Base-by-base conservation (phyloP, 2,888 invertebrate species). In the Callinectes sapidus region DNA sequence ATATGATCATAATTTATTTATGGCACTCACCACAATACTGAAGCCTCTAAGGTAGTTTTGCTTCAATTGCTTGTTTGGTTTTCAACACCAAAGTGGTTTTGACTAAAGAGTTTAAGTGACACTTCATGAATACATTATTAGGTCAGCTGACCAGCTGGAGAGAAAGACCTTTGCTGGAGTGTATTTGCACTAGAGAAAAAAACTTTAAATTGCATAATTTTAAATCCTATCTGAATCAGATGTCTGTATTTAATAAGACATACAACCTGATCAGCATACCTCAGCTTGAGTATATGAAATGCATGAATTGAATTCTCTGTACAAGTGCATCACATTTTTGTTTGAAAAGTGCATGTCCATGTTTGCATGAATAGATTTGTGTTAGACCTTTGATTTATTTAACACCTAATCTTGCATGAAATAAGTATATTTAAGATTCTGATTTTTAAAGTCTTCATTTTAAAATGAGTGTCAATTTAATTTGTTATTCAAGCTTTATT, bases 381-480 rank as follows among this genome's bases (percentile, higher is more conserved):
- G 81, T 14, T 2, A n/a, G 13, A 35, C 81, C 32, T 16, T 14
- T 32, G 81, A 32, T 35, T 35, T 32, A 16, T 32, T 81, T 35
- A 13, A 81, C 32, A 81, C 35, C 35, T 16, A 35, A 16, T 81
- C 35, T 35, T 81, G 81, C 81, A 81, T 81, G 81, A 35, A 81
- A 81, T 81, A 35, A 35, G 35, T 35, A 81, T 13, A 3, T 81
- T 81, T 81, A 81, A 32, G 81, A 13, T 81, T 81, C 16, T 81
- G 16, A n/a, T 81, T 35, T 32, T 14, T 32, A 23, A 81, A 32
- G 32, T 13, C 35, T 81, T 81, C 35, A 81, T 0, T 77, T 77
- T 81, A 81, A 81, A 81, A 28, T 71, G 6, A 32, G 81, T 81
- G 81, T 32, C 81, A 81, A 16, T 81, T 81, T 77, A 28, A 77